These are phyloP conservation scores for Leiothrix lutea DNA, from an alignment of 2,113 vertebrate genomes.

Conservation along the genomic window DNA sequence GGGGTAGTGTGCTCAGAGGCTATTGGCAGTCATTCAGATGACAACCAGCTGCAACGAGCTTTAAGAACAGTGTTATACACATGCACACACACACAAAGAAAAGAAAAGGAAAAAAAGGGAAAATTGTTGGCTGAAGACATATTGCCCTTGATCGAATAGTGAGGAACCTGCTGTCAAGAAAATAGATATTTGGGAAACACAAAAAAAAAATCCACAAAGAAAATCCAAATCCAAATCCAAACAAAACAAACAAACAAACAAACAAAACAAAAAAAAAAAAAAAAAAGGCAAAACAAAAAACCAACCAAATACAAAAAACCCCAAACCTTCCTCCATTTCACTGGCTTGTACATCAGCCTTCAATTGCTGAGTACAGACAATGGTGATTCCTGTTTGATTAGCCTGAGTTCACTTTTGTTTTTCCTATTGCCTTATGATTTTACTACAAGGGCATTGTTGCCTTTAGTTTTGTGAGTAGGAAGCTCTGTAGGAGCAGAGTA, in stretches of 20 bases:
- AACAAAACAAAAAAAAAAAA: background rate
- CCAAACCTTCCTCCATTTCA: background rate
- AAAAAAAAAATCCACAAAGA: too few species aligned
- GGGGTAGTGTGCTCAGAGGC: conserved; percentile 54
- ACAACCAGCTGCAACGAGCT: conserved; percentile 75
- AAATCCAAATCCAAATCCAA: background rate
- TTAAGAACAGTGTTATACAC: conserved; percentile 68
- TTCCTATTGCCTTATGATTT: background rate
- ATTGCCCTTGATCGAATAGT: conserved; percentile 65
- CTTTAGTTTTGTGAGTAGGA: background rate
- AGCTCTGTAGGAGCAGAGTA: background rate
- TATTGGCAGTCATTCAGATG: conserved; percentile 67
- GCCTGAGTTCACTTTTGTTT: background rate
- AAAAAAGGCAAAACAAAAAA: background rate
- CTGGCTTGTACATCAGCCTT: background rate
- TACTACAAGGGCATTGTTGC: background rate
- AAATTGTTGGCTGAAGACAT: conserved; percentile 70
- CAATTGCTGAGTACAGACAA: background rate
- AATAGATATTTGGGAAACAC: background rate
- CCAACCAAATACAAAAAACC: background rate
- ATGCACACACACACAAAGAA: background rate
- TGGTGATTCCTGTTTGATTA: background rate
- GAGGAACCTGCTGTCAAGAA: conserved; percentile 59
- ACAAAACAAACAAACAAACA: too few species aligned
- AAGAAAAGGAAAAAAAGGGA: conserved; percentile 22